Evolutionary conservation across 1,140 invertebrate species (phyloP), one percentile per base, ranked within the genome.

Genomic region (Mizuhopecten yessoensis): DNA sequence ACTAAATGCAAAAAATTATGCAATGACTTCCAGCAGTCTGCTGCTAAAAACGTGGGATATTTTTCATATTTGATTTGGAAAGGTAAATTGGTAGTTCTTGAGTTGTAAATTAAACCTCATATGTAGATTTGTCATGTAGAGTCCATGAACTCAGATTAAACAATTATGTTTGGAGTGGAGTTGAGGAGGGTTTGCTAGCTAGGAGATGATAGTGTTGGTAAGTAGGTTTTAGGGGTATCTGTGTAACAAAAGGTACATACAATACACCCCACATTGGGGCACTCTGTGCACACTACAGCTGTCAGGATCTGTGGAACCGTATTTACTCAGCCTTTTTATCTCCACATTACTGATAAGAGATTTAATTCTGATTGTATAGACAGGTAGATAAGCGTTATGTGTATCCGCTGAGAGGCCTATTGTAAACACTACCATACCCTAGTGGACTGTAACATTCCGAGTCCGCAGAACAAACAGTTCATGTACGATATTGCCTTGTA

Each of bases 361-460:
- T 75, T 75, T 75, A 75, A 75, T 75, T 75, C 57, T 75, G 57
- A 75, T 75, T 75, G 57, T 75, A 75, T 75, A 75, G 57, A 75
- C 23, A n/a, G n/a, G 57, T 75, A 29, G 57, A 75, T 75, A 75
- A 75, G 57, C 5, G 57, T 75, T 39, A 39, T 5, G 36, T 39
- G 13, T 39, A 39, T 75, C 45, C 20, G 57, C 57, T 75, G 57
- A 75, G 57, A 75, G 57, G n/a, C 57, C 57, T 45, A 75, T 75
- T 75, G 57, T 75, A 75, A n/a, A 75, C 57, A 75, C 57, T 20
- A 49, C 45, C 45, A 75, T n/a, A 75, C n/a, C 57, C n/a, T 75
- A 75, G 0, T 75, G 23, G 57, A 75, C 57, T 75, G 57, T 75
- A 75, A 75, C 57, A 75, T 75, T 75, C 57, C 57, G 1, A 17